These are phyloP conservation scores for Hepsetus odoe DNA, from an alignment of 2,113 vertebrate species.

Conservation along the genomic window DNA sequence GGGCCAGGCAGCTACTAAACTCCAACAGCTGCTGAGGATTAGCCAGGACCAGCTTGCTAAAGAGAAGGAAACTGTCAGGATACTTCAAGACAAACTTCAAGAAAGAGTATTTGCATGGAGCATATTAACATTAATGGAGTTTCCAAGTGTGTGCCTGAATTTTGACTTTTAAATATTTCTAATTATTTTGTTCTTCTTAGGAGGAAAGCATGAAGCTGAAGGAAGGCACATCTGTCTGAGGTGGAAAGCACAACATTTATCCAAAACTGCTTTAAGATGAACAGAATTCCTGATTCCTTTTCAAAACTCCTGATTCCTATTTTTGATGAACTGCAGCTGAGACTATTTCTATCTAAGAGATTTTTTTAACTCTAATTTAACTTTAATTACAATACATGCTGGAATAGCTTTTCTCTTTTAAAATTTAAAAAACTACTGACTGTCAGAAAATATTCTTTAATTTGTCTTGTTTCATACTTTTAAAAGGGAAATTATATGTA, in stretches of 20 bases:
- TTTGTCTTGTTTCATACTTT: slow-evolving; percentile 72
- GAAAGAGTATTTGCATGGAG: slow-evolving; percentile 69
- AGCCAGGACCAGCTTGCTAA: slow-evolving; percentile 87
- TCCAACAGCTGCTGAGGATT: slow-evolving; percentile 88
- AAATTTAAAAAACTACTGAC: slow-evolving; percentile 63
- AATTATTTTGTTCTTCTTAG: slow-evolving; percentile 51
- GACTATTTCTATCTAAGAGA: slow-evolving; percentile 63
- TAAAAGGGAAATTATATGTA: slow-evolving; percentile 79
- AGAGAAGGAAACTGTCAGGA: slow-evolving; percentile 83
- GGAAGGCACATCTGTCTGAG: slow-evolving; percentile 78
- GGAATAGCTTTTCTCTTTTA: slow-evolving; percentile 2
- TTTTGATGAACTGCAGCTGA: slow-evolving; percentile 69
- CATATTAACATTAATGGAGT: not conserved
- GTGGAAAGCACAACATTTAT: slow-evolving; percentile 62
- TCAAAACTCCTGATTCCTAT: slow-evolving; percentile 69
- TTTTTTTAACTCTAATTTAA: slow-evolving; percentile 33
- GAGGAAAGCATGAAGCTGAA: slow-evolving; percentile 70
- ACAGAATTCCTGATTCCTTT: slow-evolving; percentile 74
- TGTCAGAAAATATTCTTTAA: slow-evolving; percentile 70
- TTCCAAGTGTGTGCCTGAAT: no score
- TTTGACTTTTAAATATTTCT: not conserved
- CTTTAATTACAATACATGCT: slow-evolving; percentile 42
- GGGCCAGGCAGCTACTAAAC: slow-evolving; percentile 85
- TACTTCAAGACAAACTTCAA: slow-evolving; percentile 82
- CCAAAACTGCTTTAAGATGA: slow-evolving; percentile 80